Percentiles rank a stretch among this genome's conserved stretches.
Conservation (phyloP, 1,140 invertebrate genomes). For the Gonatopus flavifemur region DNA sequence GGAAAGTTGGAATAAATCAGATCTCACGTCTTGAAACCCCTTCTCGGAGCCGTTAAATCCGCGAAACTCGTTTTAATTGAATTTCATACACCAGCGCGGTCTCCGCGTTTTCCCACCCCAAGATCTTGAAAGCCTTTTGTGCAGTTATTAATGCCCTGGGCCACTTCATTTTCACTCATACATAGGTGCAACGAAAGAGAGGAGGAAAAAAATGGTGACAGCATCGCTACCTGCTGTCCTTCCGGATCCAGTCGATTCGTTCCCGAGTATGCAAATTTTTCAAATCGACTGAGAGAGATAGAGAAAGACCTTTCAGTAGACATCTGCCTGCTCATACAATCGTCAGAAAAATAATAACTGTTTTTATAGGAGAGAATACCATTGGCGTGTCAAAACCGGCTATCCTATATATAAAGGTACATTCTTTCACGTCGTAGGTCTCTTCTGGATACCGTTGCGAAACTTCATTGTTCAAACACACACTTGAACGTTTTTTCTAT, state of each 20-base stretch:
- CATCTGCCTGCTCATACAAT: constrained; percentile 49
- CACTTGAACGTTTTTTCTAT: too few relatives aligned
- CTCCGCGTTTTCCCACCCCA: constrained; percentile 35
- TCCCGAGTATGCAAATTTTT: constrained; percentile 49
- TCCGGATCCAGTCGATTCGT: constrained; percentile 41
- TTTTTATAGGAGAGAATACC: constrained; percentile 48
- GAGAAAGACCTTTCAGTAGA: constrained; percentile 33
- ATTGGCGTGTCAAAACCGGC: constrained; percentile 34
- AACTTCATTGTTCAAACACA: too few relatives aligned
- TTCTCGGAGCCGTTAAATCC: constrained; percentile 24
- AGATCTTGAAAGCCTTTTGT: constrained; percentile 41
- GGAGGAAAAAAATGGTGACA: constrained; percentile 8
- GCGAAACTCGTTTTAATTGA: constrained; percentile 45
- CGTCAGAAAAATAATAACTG: constrained; percentile 51
- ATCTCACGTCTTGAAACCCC: too few relatives aligned
- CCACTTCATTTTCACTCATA: constrained; percentile 53
- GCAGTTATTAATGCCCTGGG: constrained; percentile 48
- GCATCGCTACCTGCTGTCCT: constrained; percentile 44
- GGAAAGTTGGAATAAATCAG: too few relatives aligned
- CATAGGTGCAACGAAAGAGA: constrained; percentile 19
- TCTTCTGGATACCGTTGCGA: too few relatives aligned
- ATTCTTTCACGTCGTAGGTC: too few relatives aligned
- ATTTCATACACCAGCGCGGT: constrained; percentile 40
- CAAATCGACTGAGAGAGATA: constrained; percentile 16
- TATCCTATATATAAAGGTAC: too few relatives aligned